Evolutionary conservation across 2,888 invertebrate species (phyloP), one percentile per base, ranked within the genome.

Genomic region (Noctua janthina): DNA sequence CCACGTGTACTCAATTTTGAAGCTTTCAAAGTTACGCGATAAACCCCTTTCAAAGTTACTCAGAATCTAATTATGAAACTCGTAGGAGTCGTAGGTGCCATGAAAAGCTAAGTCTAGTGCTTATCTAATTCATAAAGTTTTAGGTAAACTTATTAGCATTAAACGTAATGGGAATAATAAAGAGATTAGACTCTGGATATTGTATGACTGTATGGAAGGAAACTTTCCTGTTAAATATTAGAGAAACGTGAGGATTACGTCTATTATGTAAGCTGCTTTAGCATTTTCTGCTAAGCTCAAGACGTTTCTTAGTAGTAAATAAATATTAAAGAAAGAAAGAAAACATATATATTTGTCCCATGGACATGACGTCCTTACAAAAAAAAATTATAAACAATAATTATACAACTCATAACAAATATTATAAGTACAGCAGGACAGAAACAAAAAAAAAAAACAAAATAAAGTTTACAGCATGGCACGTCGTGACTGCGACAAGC

Each of bases 41-140:
- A 51, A 66, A 64, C 20, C 69, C 35, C 46, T 76, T 73, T 66
- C 39, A 71, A 86, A 81, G 74, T 86, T 39, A 70, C 46, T 68
- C 81, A 29, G 29, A 66, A 86, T 81, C 29, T 62, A 66, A 82
- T 74, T 86, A 67, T 39, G 39, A 82, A 74, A 70, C 51, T 82
- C 46, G 56, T 51, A 59, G 59, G 69, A 70, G 75, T 82, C 46
- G 56, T 51, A 59, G 59, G 69, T 73, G 75, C 66, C 70, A 35
- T 43, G 78, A 69, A 49, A 46, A 64, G 72, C 64, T 64, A 73
- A 66, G 29, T 86, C 43, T 70, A 69, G 69, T 20, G 43, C 54
- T 82, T 66, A 73, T 35, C 56, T 85, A 73, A 64, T 82, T 66
- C 35, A 59, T 54, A 23, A 64, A 82, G 29, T 81, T 82, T 72